A percentile compares a stretch with the other conserved stretches of the same genome.
phyloP scores from a whole-genome alignment of 1,140 invertebrate species.

The Polypedilum vanderplanki region DNA sequence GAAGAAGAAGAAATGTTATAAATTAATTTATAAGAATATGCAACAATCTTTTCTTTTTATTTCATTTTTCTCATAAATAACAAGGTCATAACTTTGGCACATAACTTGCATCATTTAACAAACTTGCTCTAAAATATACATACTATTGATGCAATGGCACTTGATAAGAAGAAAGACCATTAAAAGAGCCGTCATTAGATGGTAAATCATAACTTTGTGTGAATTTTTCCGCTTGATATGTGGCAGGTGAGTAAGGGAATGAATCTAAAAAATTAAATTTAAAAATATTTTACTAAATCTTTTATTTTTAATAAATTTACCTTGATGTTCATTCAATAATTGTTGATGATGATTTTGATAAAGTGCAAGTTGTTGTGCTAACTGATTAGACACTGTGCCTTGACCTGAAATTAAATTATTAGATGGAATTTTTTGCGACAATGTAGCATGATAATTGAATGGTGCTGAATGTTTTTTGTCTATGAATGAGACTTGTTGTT shows the following conservation, averaged over 20 bases:
- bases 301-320: not conserved
- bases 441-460: slow-evolving; percentile 19
- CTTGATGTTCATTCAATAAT: not conserved
- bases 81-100: slow-evolving; percentile 11
- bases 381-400: not conserved
- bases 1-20: not conserved
- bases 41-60: not conserved
- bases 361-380: slow-evolving; percentile 7
- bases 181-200: not conserved
- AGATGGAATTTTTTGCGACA: not conserved
- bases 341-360: slow-evolving; percentile 20
- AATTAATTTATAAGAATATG: not conserved
- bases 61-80: not conserved
- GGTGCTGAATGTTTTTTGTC: not conserved
- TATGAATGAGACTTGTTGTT: not conserved
- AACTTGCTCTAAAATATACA: not conserved
- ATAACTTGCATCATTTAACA: not conserved
- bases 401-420: slow-evolving; percentile 26
- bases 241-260: not conserved
- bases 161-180: not conserved
- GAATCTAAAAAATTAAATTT: not conserved
- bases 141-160: not conserved
- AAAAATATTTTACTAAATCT: not conserved
- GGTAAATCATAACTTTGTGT: not conserved
- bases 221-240: not conserved